phyloP scores from a whole-genome alignment of 2,797 vertebrate genomes.

The Chiloscyllium punctatum region DNA sequence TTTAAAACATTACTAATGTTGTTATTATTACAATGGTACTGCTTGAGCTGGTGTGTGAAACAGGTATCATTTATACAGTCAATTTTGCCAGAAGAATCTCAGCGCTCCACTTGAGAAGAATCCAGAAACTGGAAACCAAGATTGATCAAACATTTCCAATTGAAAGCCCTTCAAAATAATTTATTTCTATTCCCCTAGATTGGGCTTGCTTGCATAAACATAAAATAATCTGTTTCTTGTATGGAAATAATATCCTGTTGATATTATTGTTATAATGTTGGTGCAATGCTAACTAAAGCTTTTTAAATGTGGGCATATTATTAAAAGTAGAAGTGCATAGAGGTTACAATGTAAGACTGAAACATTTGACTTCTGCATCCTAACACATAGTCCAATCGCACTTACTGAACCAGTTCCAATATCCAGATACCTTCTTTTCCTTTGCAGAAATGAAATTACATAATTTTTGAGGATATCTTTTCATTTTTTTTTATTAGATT shows the following conservation, averaged over 20 bases:
- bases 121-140: not conserved
- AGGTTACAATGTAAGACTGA: not conserved
- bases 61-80: not conserved
- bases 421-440: not conserved
- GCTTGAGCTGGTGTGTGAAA: not conserved
- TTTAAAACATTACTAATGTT: not conserved
- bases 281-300: not conserved
- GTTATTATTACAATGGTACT: not conserved
- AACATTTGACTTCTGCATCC: not conserved
- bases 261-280: no score
- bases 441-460: not conserved
- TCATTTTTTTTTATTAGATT: not conserved
- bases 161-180: not conserved
- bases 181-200: not conserved
- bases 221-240: not conserved
- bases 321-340: not conserved
- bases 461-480: not conserved
- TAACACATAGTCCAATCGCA: not conserved
- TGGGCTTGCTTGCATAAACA: not conserved
- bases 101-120: not conserved
- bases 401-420: not conserved
- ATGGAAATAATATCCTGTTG: no score
- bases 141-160: constrained; percentile 1
- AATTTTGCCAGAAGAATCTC: not conserved
- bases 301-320: not conserved